Percentiles rank a stretch among this genome's conserved stretches.
Conservation (phyloP, 37 sponge, comb jelly and placozoan species). For the Cliona cf. orientalis region DNA sequence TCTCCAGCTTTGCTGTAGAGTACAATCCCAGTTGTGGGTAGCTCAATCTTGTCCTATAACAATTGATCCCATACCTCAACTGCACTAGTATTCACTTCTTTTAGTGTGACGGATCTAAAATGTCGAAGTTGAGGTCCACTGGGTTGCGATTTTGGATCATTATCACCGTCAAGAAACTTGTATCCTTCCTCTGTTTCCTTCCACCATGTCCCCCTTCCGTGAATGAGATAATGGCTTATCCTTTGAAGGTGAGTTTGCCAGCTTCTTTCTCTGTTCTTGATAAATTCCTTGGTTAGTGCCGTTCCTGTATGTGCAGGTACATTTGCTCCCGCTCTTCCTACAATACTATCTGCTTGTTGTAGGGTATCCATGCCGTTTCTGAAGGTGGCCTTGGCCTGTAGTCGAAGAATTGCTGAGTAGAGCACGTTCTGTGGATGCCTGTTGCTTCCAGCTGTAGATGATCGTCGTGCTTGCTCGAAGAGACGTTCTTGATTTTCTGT, state of each 20-base stretch:
- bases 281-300: slow-evolving; percentile 9
- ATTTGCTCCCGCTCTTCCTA: too few species aligned
- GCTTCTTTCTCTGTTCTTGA: slow-evolving; percentile 7
- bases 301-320: too few species aligned
- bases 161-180: slow-evolving; percentile 14
- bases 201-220: slow-evolving; percentile 34
- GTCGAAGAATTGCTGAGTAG: background rate
- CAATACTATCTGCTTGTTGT: too few species aligned
- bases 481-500: slow-evolving; percentile 22
- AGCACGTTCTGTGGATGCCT: slow-evolving; percentile 21
- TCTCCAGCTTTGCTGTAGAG: too few species aligned
- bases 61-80: too few species aligned
- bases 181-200: background rate
- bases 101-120: too few species aligned
- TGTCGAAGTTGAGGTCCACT: slow-evolving; percentile 25
- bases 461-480: slow-evolving; percentile 9
- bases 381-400: slow-evolving; percentile 14
- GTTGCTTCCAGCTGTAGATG: slow-evolving; percentile 1
- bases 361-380: too few species aligned
- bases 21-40: too few species aligned
- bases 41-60: too few species aligned
- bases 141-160: background rate
- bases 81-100: too few species aligned
- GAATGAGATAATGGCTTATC: slow-evolving; percentile 14
- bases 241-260: slow-evolving; percentile 41